Conservation (phyloP, 2,888 invertebrate species). For the Tethea ocularis region DNA sequence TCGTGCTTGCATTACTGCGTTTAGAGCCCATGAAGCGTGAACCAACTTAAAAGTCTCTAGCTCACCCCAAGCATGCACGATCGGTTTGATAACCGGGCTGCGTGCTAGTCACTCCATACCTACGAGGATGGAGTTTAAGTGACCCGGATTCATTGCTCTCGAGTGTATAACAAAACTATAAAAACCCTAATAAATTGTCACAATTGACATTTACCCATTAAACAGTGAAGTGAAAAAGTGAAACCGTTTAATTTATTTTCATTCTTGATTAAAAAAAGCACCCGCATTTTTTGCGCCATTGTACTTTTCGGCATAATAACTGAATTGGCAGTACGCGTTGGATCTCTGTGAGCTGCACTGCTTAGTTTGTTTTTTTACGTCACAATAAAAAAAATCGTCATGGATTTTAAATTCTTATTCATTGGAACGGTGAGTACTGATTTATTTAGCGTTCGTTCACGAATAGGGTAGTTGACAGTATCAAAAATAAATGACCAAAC, state of each 20-base stretch:
- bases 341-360: not conserved
- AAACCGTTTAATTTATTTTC: conserved; percentile 33
- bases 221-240: conserved; percentile 23
- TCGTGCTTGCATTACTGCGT: too few relatives aligned
- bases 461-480: not conserved
- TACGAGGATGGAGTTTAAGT: too few relatives aligned
- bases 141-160: too few relatives aligned
- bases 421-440: not conserved
- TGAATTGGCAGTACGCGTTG: not conserved
- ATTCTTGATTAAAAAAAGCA: conserved; percentile 18
- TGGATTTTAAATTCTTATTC: not conserved
- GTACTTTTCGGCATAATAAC: conserved; percentile 14
- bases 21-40: too few relatives aligned
- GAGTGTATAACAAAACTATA: too few relatives aligned
- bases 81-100: too few relatives aligned
- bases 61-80: too few relatives aligned
- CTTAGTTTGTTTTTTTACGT: not conserved
- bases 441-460: not conserved
- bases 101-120: too few relatives aligned
- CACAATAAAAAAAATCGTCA: not conserved
- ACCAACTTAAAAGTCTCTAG: too few relatives aligned
- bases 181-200: not conserved
- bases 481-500: not conserved
- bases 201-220: not conserved
- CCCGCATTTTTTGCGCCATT: conserved; percentile 29